Evolutionary conservation across 2,888 invertebrate genomes (phyloP).

Genomic region (Xanthorhoe spadicearia): DNA sequence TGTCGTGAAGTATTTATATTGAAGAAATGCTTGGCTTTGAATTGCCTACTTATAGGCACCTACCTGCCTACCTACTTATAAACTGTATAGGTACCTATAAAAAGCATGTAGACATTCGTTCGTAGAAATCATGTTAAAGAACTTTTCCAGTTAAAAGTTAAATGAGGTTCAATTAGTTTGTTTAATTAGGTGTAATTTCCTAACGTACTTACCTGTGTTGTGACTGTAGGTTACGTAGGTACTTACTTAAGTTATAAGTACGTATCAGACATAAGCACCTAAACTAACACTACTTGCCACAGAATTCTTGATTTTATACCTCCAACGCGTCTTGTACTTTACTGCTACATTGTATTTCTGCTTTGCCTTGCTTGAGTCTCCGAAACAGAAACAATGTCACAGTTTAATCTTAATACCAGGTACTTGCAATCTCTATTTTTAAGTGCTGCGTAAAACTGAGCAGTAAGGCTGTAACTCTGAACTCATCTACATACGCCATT

Average conservation of each 20-base stretch:
- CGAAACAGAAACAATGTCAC: slow-evolving; percentile 36
- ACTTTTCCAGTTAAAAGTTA: too few relatives aligned
- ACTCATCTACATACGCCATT: slow-evolving; percentile 33
- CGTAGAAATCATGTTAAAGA: too few relatives aligned
- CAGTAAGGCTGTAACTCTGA: slow-evolving; percentile 40
- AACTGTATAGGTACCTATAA: too few relatives aligned
- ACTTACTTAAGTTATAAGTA: too few relatives aligned
- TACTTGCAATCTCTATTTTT: slow-evolving; percentile 40
- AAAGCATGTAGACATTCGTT: too few relatives aligned
- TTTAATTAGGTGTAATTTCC: too few relatives aligned
- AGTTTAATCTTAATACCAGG: slow-evolving; percentile 37
- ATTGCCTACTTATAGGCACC: too few relatives aligned
- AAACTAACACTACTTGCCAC: background rate
- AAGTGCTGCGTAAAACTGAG: slow-evolving; percentile 44
- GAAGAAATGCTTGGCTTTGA: too few relatives aligned
- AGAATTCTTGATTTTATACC: background rate
- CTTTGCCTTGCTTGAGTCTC: slow-evolving; percentile 4
- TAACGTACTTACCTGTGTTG: background rate
- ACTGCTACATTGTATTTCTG: background rate
- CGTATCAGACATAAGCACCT: background rate
- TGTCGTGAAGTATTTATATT: too few relatives aligned
- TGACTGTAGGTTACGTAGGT: background rate
- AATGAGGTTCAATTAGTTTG: too few relatives aligned
- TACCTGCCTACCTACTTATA: too few relatives aligned
- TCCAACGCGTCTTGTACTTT: background rate